Percentiles rank a stretch among this genome's conserved stretches.
These are phyloP conservation scores for Amphimedon queenslandica DNA, from an alignment of 37 sponge, comb jelly and placozoan genomes.

Conservation along the genomic window DNA sequence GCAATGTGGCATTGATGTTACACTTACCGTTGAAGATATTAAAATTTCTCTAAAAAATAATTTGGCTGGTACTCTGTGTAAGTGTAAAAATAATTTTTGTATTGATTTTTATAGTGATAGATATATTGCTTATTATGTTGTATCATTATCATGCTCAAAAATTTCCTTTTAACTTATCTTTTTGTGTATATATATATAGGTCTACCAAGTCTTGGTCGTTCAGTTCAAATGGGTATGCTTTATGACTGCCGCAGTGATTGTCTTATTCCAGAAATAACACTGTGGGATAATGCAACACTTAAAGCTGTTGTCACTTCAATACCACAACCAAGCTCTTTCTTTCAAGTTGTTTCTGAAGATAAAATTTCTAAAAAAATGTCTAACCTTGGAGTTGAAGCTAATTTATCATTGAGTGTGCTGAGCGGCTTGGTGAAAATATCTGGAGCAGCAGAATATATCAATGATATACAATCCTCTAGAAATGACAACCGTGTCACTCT, in stretches of 20 bases:
- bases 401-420: slow-evolving; percentile 24
- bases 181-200: no score
- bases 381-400: slow-evolving; percentile 13
- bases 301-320: background rate
- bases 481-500: slow-evolving; percentile 28
- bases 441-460: slow-evolving; percentile 21
- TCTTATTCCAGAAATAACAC: slow-evolving; percentile 21
- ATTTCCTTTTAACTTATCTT: no score
- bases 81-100: no score
- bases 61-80: no score
- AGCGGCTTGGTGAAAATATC: slow-evolving; percentile 16
- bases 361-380: slow-evolving; percentile 9
- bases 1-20: no score
- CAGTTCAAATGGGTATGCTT: slow-evolving; percentile 35
- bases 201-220: slow-evolving; percentile 30
- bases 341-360: slow-evolving; percentile 24
- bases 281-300: slow-evolving; percentile 17
- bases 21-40: no score
- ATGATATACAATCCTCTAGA: slow-evolving; percentile 27
- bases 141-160: no score
- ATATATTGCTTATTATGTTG: no score
- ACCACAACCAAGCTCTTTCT: background rate
- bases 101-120: no score
- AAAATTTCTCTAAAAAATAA: no score
- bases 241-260: slow-evolving; percentile 39